These are phyloP conservation scores for Disparrhopalites patrizii DNA, from an alignment of 2,888 invertebrate species.

Conservation along the genomic window DNA sequence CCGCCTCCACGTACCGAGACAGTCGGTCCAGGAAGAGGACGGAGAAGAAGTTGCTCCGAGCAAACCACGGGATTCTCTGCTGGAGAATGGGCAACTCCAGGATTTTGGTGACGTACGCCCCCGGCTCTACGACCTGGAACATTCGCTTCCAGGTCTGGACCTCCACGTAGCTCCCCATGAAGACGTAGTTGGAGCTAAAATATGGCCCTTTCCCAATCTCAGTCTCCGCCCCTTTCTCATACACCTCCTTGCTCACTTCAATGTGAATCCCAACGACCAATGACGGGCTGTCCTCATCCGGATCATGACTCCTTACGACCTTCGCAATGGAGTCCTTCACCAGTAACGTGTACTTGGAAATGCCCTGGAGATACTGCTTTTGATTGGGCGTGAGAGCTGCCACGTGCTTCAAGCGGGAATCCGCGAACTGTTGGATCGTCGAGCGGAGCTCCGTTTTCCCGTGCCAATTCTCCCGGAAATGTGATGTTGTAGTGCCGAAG, in stretches of 20 bases:
- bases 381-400: neutral
- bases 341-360: neutral
- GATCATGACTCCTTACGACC: neutral
- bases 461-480: conserved; percentile 14
- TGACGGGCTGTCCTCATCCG: no score
- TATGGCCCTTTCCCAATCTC: neutral
- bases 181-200: neutral
- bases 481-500: neutral
- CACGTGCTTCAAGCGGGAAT: neutral
- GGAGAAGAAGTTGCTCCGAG: conserved; percentile 15
- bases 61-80: conserved; percentile 1
- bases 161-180: conserved; percentile 7
- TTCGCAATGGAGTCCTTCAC: neutral
- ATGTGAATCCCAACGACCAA: no score
- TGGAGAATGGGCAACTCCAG: conserved; percentile 11
- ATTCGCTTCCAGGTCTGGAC: neutral
- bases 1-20: neutral
- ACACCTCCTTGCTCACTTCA: neutral
- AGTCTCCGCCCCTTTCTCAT: neutral
- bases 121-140: neutral
- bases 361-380: neutral
- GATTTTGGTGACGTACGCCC: neutral
- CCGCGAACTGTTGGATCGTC: neutral
- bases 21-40: neutral
- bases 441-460: neutral